Base-by-base conservation (phyloP, 2,113 vertebrate genomes). In the Catagonus wagneri region DNA sequence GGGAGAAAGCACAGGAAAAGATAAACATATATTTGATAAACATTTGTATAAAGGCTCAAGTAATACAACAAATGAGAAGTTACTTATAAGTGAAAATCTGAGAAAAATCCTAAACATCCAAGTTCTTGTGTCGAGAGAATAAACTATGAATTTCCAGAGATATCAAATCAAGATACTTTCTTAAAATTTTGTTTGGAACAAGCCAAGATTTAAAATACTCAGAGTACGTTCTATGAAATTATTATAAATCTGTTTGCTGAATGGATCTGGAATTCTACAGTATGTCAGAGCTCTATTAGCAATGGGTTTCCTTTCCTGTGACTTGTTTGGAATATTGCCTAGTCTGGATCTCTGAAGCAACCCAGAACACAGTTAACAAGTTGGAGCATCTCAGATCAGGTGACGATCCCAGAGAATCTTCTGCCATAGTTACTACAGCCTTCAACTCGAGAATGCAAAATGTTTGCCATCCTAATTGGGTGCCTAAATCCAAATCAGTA, bases 271-370 rank as follows among this genome's bases (percentile, higher is more conserved):
- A 60, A 60, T 25, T 3, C 12, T 4, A 29, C 1, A 60, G 6
- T 4, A 14, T 15, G 2, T 16, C 52, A 61, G 3, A 93, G 20
- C 0, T 23, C 2, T 15, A 10, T 5, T 6, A 6, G 9, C 3
- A 63, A 22, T 10, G 8, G 3, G 16, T 5, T 34, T 58, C 5
- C 6, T 65, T 34, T 29, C 14, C 3, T 39, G 12, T 3, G 1
- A 15, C 5, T 60, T 76, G 16, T 9, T 83, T 39, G 52, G 34
- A 80, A 34, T 54, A 19, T 44, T 36, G 16, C n/a, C 50, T 44
- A 56, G 16, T 66, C 17, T 72, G 29, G 7, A 15, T 61, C 5
- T 66, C 7, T 71, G 66, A 89, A 16, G 2, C 1, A 92, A 58
- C 29, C 36, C 1, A 81, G 11, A 90, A 34, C 0, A 84, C 32